A percentile compares a stretch with the other conserved stretches of the same genome.
phyloP scores from a whole-genome alignment of 1,140 invertebrate species.

The Tenebrio molitor region DNA sequence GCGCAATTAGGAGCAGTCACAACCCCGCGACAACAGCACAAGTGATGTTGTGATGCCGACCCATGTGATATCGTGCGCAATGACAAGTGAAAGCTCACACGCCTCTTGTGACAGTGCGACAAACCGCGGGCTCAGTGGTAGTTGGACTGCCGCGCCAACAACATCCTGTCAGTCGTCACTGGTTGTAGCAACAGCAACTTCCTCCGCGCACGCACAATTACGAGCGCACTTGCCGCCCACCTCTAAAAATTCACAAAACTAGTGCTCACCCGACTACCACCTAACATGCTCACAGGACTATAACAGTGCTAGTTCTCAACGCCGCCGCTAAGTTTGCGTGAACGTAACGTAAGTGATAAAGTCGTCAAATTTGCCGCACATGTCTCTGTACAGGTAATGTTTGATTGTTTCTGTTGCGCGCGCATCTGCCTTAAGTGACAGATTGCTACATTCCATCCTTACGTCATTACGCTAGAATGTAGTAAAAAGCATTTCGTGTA shows the following conservation, averaged over 20 bases:
- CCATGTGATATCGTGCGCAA: constrained; percentile 44
- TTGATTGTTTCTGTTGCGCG: constrained; percentile 43
- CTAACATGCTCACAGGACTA: constrained; percentile 34
- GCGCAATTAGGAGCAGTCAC: background rate
- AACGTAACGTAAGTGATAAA: constrained; percentile 26
- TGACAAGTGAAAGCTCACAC: constrained; percentile 63
- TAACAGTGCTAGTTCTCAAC: constrained; percentile 19
- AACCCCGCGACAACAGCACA: constrained; percentile 9
- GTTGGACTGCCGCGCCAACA: constrained; percentile 58
- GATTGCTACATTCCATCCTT: constrained; percentile 18
- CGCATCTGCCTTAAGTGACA: constrained; percentile 37
- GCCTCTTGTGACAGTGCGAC: constrained; percentile 64
- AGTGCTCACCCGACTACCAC: constrained; percentile 27
- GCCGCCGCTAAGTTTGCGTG: constrained; percentile 1
- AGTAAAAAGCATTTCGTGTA: constrained; percentile 29
- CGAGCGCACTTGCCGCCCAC: constrained; percentile 34
- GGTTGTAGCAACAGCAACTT: constrained; percentile 34
- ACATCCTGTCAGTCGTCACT: constrained; percentile 48
- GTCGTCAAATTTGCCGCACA: constrained; percentile 36
- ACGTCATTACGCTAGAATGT: constrained; percentile 33
- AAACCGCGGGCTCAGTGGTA: constrained; percentile 62
- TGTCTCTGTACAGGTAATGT: constrained; percentile 40
- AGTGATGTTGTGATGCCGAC: constrained; percentile 37
- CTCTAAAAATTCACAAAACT: constrained; percentile 38
- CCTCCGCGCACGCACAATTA: constrained; percentile 39